Conservation (phyloP, 2,797 vertebrate species). For the Eremophila alpestris region DNA sequence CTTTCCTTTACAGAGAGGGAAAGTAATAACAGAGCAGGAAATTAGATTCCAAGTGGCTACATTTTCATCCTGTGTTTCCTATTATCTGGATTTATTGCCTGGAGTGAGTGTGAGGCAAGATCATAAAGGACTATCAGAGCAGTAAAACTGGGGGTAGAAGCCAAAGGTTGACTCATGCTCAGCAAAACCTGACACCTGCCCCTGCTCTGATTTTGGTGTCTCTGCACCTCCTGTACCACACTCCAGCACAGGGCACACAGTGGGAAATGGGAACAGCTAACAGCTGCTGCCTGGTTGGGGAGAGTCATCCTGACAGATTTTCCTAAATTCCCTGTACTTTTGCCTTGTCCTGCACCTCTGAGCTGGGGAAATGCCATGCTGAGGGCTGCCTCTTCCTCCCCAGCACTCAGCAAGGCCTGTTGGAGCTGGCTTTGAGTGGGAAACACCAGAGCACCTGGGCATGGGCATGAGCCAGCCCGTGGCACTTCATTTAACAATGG, state of each 20-base stretch:
- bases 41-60: not conserved
- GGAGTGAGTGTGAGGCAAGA: not conserved
- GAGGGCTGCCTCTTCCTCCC: not conserved
- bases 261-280: not conserved
- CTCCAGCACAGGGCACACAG: accelerated
- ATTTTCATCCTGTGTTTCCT: not conserved
- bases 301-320: not conserved
- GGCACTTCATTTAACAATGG: conserved; percentile 56
- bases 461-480: not conserved
- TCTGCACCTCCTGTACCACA: not conserved
- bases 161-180: not conserved
- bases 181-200: not conserved
- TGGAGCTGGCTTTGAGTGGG: not conserved
- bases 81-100: not conserved
- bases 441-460: not conserved
- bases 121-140: not conserved
- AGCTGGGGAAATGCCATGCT: accelerated
- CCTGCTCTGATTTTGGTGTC: not conserved
- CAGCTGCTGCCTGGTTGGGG: accelerated
- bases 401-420: accelerated
- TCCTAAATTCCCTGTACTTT: not conserved
- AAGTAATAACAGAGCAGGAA: not conserved
- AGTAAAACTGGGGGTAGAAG: not conserved
- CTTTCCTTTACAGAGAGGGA: not conserved
- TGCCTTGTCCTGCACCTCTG: not conserved